Percentiles rank a stretch among this genome's conserved stretches.
phyloP scores from a whole-genome alignment of 2,113 vertebrate genomes.

The Rhagologus leucostigma region DNA sequence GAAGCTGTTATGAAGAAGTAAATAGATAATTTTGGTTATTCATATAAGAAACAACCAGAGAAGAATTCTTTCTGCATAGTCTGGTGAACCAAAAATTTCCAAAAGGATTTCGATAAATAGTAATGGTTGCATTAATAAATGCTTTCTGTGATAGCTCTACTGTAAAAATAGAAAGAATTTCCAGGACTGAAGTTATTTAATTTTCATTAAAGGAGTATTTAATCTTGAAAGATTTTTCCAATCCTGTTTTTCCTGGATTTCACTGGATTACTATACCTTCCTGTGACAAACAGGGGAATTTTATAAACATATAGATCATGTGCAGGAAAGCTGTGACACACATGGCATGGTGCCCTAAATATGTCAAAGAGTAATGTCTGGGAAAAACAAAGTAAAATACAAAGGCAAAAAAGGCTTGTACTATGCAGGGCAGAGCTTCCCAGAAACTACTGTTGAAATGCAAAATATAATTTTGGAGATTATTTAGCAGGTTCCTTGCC shows the following conservation, averaged over 20 bases:
- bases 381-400: not conserved
- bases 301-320: not conserved
- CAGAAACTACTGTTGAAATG: not conserved
- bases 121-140: not conserved
- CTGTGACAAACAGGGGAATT: not conserved
- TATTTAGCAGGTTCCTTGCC: not conserved
- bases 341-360: not conserved
- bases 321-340: not conserved
- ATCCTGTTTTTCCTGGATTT: not conserved
- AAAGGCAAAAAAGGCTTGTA: not conserved
- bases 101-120: slow-evolving; percentile 16
- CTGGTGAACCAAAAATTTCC: not conserved
- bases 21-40: slow-evolving; percentile 25
- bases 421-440: not conserved
- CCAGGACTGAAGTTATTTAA: not conserved
- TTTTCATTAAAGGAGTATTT: not conserved
- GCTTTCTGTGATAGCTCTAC: not conserved
- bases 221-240: not conserved
- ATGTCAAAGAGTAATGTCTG: not conserved
- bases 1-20: not conserved
- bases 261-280: not conserved
- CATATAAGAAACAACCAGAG: not conserved
- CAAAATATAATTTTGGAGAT: not conserved
- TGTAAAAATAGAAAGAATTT: not conserved
- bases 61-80: not conserved